Percentiles rank a stretch among this genome's conserved stretches.
Conservation (phyloP, 2,797 vertebrate genomes). For the Clarias pachynema region DNA sequence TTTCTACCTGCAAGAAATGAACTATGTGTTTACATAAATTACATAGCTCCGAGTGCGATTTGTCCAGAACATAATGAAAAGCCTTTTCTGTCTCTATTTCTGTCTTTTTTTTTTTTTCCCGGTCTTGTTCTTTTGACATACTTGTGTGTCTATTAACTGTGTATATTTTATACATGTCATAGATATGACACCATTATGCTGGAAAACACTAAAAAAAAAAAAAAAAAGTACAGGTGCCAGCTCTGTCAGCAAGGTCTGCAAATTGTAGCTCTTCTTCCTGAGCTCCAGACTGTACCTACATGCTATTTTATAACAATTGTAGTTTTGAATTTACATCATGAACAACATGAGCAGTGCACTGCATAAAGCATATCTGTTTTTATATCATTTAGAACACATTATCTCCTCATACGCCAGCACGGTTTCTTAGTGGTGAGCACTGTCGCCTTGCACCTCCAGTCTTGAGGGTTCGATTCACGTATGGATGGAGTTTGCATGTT, state of each 20-base stretch:
- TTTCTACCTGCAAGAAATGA: not conserved
- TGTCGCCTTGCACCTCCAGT: no score
- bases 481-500: no score
- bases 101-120: not conserved
- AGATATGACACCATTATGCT: not conserved
- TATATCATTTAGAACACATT: not conserved
- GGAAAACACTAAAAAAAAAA: not conserved
- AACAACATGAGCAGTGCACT: no score
- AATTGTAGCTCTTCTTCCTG: not conserved
- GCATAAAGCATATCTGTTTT: not conserved
- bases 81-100: not conserved
- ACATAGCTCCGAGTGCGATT: not conserved
- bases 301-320: not conserved
- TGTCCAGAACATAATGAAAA: not conserved
- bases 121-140: not conserved
- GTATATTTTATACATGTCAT: not conserved
- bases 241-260: not conserved
- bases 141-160: not conserved
- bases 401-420: no score
- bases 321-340: not conserved
- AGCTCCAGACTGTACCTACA: not conserved
- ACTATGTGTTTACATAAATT: conserved; percentile 8
- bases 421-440: no score
- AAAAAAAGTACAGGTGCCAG: not conserved
- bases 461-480: no score